Evolutionary conservation across 2,113 vertebrate genomes (phyloP), one percentile per base, ranked within the genome.

Genomic region (Pipa parva): DNA sequence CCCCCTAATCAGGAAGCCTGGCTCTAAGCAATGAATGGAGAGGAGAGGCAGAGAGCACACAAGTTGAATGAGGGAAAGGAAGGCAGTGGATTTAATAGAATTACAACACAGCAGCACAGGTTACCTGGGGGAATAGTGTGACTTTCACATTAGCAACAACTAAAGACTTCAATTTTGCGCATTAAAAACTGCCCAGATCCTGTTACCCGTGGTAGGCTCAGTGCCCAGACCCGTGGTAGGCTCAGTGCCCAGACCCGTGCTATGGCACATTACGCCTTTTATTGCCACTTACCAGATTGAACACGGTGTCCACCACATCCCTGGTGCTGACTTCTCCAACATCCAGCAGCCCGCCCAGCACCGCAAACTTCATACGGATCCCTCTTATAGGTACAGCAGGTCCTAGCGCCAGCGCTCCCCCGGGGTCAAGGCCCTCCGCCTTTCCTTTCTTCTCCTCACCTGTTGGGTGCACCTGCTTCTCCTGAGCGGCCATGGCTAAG

Each of bases 281-380:
- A 36, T 13, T 21, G 4, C 7, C 26, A 80, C 93, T 95, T 84
- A 99, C 97, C 96, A 99, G 87, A 79, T 99, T 97, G 78, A 98
- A 98, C 29, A 93, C 86, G 0, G 97, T 98, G 36, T 99, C 97
- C 24, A 98, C 94, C 21, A 96, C 86, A 77, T 99, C 97, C 73
- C 92, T 89, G 73, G 90, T 91, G 76, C 92, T 88, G 56, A 99
- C 96, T 84, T 99, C 92, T 9, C 94, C 94, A 72, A 96, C 95
- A 84, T 98, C 93, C 75, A 97, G 82, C 78, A 99, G 80, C 1
- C 96, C 94, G 0, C 85, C 83, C 36, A 99, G 84, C 72, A 99
- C 97, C 0, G 91, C 97, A 28, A 98, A 99, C 80, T 99, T 99
- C 96, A 97, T 98, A 67, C 77, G 69, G 76, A 98, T 97, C 2